phyloP scores from a whole-genome alignment of 2,113 vertebrate genomes.

The Pyrgilauda ruficollis region DNA sequence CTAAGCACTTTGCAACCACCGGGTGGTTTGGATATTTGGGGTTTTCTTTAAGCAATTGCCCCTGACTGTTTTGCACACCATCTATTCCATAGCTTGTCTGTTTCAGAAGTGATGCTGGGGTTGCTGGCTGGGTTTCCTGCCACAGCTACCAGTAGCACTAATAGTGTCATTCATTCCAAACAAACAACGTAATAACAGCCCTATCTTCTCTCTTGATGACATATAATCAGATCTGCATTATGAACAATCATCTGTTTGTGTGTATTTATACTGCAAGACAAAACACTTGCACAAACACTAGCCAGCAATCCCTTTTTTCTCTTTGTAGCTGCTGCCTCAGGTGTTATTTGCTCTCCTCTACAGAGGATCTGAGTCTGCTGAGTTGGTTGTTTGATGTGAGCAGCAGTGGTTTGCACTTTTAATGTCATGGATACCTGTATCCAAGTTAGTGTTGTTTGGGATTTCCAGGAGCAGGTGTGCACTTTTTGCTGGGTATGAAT shows the following conservation, averaged over 20 bases:
- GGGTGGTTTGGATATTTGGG: neutral
- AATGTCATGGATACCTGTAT: neutral
- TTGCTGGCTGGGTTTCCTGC: neutral
- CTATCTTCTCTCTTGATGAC: neutral
- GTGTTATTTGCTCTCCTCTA: neutral
- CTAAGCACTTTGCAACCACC: neutral
- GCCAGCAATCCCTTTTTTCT: neutral
- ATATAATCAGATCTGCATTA: constrained; percentile 40
- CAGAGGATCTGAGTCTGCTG: neutral
- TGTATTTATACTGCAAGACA: constrained; percentile 14
- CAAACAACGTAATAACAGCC: neutral
- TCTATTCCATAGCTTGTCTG: neutral
- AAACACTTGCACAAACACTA: constrained; percentile 25
- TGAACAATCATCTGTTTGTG: constrained; percentile 21
- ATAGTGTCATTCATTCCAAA: neutral
- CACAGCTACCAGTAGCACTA: neutral
- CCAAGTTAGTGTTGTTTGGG: neutral
- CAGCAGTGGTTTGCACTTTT: neutral
- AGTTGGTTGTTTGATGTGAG: neutral
- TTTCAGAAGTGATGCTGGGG: neutral
- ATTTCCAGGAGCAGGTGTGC: neutral
- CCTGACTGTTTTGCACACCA: neutral
- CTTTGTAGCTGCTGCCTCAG: neutral
- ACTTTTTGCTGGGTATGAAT: neutral
- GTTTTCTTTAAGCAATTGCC: neutral